phyloP scores from a whole-genome alignment of 2,797 vertebrate genomes.

The Furcifer pardalis region DNA sequence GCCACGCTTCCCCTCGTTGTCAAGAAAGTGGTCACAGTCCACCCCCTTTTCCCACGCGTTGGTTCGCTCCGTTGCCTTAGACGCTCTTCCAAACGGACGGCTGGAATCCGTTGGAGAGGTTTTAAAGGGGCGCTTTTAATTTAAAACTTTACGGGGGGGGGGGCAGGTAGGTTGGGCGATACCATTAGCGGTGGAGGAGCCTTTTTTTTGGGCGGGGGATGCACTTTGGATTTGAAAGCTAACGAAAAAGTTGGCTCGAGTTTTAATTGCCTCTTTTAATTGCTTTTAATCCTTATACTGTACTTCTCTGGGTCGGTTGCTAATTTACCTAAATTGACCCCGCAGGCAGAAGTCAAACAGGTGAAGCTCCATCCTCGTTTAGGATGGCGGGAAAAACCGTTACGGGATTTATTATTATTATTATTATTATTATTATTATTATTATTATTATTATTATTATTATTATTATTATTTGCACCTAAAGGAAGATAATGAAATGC shows the following conservation, averaged over 20 bases:
- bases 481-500: no score
- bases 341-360: background rate
- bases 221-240: no score
- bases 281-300: background rate
- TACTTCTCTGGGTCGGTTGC: background rate
- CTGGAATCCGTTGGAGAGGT: background rate
- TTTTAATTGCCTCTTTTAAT: background rate
- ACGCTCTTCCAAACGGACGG: background rate
- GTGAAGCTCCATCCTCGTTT: background rate
- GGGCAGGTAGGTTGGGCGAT: background rate
- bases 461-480: no score
- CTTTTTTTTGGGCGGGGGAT: background rate
- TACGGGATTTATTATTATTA: no score
- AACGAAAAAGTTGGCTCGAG: no score
- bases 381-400: background rate
- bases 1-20: background rate
- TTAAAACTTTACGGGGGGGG: background rate
- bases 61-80: slow-evolving; percentile 56
- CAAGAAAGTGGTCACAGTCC: no score
- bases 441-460: no score
- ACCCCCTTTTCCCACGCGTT: background rate
- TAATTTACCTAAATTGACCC: no score
- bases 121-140: background rate
- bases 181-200: background rate
- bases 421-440: no score